Percentiles rank a stretch among this genome's conserved stretches.
Conservation (phyloP, 2,113 vertebrate species). For the Columbina picui region DNA sequence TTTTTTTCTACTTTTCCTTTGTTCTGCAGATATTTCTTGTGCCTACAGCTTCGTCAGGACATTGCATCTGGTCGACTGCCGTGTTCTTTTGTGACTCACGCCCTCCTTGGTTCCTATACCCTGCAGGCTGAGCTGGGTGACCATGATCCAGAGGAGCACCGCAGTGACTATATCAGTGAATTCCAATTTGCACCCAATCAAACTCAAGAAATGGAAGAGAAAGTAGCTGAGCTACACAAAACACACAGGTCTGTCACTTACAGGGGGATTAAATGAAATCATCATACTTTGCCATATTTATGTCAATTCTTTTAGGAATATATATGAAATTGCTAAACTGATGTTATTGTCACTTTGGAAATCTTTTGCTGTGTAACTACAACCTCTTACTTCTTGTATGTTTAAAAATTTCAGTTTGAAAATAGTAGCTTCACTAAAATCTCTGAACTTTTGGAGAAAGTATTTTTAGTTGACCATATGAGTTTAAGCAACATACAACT, state of each 20-base stretch:
- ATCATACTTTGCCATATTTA: background rate
- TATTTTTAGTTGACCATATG: background rate
- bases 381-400: background rate
- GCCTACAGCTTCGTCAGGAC: constrained; percentile 89
- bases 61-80: constrained; percentile 84
- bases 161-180: constrained; percentile 82
- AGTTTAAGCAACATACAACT: background rate
- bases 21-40: constrained; percentile 84
- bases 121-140: constrained; percentile 93
- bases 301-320: background rate
- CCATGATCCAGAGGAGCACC: constrained; percentile 86
- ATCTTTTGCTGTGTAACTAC: background rate
- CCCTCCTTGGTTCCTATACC: constrained; percentile 85
- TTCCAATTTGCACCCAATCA: constrained; percentile 91
- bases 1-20: background rate
- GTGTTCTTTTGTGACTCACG: constrained; percentile 87
- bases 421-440: background rate
- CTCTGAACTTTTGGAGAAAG: background rate
- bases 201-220: constrained; percentile 96
- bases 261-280: background rate
- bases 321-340: background rate
- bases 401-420: background rate
- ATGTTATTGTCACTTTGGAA: background rate
- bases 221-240: constrained; percentile 92
- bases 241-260: constrained; percentile 85